These are phyloP conservation scores for Coregonus sp. DNA, from an alignment of 2,797 vertebrate species.

Conservation along the genomic window DNA sequence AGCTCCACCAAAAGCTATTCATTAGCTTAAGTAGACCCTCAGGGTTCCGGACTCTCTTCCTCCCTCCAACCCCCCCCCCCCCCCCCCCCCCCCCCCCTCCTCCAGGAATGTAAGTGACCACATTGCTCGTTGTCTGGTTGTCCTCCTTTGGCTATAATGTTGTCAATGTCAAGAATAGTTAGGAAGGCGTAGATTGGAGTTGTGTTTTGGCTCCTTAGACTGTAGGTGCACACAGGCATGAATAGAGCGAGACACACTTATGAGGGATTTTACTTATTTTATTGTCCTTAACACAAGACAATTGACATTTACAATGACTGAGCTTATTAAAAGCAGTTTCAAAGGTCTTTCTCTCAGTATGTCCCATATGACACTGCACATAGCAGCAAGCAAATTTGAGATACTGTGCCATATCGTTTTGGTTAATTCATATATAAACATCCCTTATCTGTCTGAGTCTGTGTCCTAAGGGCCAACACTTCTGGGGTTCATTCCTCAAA, in stretches of 20 bases:
- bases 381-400: background rate
- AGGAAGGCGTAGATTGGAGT: background rate
- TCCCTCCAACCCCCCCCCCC: too few species aligned
- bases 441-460: background rate
- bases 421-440: background rate
- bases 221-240: background rate
- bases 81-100: too few species aligned
- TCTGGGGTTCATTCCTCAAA: background rate
- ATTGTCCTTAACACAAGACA: background rate
- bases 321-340: background rate
- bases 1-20: constrained; percentile 23
- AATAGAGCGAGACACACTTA: background rate
- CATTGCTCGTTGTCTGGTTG: background rate
- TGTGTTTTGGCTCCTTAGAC: background rate
- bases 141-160: background rate
- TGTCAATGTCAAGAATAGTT: background rate
- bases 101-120: background rate
- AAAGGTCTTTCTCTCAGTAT: background rate
- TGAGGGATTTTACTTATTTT: background rate
- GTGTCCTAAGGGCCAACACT: background rate
- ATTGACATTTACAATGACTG: too few species aligned
- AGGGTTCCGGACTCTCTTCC: background rate
- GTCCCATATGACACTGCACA: background rate
- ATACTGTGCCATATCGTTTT: background rate
- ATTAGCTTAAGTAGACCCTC: constrained; percentile 42